A percentile compares a stretch with the other conserved stretches of the same genome.
Evolutionary conservation across 2,888 invertebrate genomes (phyloP).

Genomic region (Dasysyrphus albostriatus): DNA sequence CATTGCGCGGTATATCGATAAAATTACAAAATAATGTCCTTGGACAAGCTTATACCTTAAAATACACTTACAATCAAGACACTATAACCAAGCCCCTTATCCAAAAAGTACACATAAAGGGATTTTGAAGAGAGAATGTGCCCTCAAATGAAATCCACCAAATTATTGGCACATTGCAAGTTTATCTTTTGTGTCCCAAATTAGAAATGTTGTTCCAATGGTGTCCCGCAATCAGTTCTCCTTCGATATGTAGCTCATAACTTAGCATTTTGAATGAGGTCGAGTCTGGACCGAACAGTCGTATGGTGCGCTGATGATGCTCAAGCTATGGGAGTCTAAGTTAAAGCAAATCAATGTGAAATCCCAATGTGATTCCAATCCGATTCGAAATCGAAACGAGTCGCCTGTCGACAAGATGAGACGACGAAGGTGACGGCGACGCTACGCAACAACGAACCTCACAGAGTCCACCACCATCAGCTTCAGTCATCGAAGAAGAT

Average conservation of each 20-base stretch:
- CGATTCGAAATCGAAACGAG: conserved; percentile 66
- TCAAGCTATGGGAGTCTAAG: conserved; percentile 4
- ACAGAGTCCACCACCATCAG: conserved; percentile 18
- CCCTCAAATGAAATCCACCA: conserved; percentile 75
- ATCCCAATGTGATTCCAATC: conserved; percentile 65
- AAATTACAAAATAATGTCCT: conserved; percentile 75
- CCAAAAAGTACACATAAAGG: conserved; percentile 1
- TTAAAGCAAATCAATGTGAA: conserved; percentile 61
- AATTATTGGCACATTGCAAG: conserved; percentile 76
- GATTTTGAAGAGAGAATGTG: conserved; percentile 4
- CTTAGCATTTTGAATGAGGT: conserved; percentile 76
- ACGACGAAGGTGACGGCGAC: conserved; percentile 1
- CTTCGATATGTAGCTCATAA: conserved; percentile 73
- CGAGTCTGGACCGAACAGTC: conserved; percentile 35
- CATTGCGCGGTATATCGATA: conserved; percentile 57
- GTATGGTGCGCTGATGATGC: neutral
- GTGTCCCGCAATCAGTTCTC: conserved; percentile 75
- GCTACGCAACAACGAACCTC: conserved; percentile 27
- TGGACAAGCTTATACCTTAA: conserved; percentile 56
- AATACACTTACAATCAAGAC: conserved; percentile 41
- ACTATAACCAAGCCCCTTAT: neutral
- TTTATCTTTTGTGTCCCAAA: conserved; percentile 76
- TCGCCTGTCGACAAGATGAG: conserved; percentile 21
- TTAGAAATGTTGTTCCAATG: conserved; percentile 74
- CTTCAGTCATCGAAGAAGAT: conserved; percentile 60